phyloP scores from a whole-genome alignment of 2,888 invertebrate genomes.

The Tetanocera ferruginea region DNA sequence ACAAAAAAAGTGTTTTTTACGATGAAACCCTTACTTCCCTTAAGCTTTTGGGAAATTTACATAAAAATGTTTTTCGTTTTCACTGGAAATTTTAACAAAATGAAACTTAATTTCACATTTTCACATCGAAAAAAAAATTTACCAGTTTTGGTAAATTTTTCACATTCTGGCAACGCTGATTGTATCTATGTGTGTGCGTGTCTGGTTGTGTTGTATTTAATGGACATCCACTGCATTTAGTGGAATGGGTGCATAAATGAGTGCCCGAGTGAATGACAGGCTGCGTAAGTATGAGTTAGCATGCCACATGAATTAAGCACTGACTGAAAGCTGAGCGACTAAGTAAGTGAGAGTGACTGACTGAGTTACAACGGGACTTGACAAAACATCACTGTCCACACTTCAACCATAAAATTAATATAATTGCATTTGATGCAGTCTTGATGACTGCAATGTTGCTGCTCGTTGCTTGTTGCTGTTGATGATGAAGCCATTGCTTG shows the following conservation, averaged over 20 bases:
- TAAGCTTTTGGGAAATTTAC: too few species aligned
- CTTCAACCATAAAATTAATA: conserved; percentile 39
- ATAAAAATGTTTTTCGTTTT: too few species aligned
- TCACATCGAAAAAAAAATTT: too few species aligned
- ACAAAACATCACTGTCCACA: conserved; percentile 1
- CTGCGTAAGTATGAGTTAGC: not conserved
- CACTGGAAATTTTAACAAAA: too few species aligned
- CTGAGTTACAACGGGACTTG: conserved; percentile 15
- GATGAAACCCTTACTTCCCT: too few species aligned
- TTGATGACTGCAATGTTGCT: conserved; percentile 13
- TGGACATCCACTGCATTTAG: conserved; percentile 5
- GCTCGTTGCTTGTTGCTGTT: not conserved
- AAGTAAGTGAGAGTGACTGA: not conserved
- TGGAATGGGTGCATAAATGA: not conserved
- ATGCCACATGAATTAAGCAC: too few species aligned
- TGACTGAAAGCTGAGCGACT: not conserved
- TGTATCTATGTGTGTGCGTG: not conserved
- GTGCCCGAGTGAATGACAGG: not conserved
- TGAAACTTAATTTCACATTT: too few species aligned
- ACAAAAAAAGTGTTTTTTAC: too few species aligned
- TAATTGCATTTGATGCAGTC: conserved; percentile 42
- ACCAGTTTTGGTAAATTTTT: too few species aligned
- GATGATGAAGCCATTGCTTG: conserved; percentile 11
- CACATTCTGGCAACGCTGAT: too few species aligned
- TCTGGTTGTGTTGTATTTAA: conserved; percentile 27